These are phyloP conservation scores for Lepidotrigona ventralis DNA, from an alignment of 1,140 invertebrate genomes.

Conservation along the genomic window DNA sequence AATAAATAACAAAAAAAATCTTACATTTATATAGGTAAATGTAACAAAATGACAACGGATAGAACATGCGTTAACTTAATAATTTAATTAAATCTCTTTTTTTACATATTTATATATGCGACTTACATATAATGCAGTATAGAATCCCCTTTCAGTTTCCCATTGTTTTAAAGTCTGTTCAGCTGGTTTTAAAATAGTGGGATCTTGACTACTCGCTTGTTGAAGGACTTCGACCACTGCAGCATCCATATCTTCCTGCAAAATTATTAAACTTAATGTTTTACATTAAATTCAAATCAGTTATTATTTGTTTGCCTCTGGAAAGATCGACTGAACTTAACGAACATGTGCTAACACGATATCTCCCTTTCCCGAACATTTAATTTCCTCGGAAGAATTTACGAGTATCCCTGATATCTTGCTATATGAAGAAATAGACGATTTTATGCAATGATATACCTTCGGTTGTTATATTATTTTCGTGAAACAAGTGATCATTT, in stretches of 20 bases:
- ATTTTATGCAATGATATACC: not conserved
- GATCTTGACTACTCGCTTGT: slow-evolving; percentile 91
- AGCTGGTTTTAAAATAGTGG: slow-evolving; percentile 91
- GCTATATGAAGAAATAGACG: not conserved
- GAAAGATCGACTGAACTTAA: slow-evolving; percentile 16
- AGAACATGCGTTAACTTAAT: not conserved
- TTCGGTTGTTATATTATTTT: slow-evolving; percentile 29
- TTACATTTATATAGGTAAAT: not conserved
- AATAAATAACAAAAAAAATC: slow-evolving; percentile 25
- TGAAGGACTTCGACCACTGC: slow-evolving; percentile 88
- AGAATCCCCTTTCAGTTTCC: slow-evolving; percentile 94
- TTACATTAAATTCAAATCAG: not conserved
- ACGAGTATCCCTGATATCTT: not conserved
- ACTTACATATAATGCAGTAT: slow-evolving; percentile 90
- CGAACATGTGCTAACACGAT: slow-evolving; percentile 39
- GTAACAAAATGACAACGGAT: slow-evolving; percentile 9
- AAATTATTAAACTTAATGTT: not conserved
- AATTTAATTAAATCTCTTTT: not conserved
- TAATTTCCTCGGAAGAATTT: not conserved
- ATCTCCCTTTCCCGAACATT: not conserved
- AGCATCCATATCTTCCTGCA: slow-evolving; percentile 75
- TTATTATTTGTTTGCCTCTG: slow-evolving; percentile 3
- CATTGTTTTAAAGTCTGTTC: slow-evolving; percentile 92
- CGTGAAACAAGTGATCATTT: slow-evolving; percentile 30
- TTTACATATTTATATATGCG: not conserved